Base-by-base conservation (phyloP, 1,140 invertebrate species). In the Pygmarrhopalites habei region DNA sequence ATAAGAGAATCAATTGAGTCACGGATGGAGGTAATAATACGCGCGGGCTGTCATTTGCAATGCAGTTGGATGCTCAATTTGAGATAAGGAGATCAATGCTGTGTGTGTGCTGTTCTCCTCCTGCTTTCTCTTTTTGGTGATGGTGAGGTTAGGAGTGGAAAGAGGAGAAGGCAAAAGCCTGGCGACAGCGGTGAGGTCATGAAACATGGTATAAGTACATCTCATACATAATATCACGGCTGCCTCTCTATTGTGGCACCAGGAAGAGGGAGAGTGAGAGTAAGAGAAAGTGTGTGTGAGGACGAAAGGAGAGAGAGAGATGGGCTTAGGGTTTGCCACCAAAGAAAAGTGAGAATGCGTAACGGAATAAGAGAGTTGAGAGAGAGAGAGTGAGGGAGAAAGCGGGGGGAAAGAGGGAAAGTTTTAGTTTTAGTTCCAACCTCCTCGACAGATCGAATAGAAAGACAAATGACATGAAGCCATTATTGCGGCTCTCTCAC, bases 401-500 rank as follows among this genome's bases (percentile, higher is more conserved):
- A 35, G 32, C 5, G 32, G 32, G 15, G 32, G 15, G 15, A 15
- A 35, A 15, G 5, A 35, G 32, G 32, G 32, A 35, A 35, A 5
- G 5, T 35, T 35, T 35, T 35, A 35, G 32, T 35, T 35, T n/a
- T n/a, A n/a, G n/a, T n/a, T n/a, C n/a, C 32, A 5, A 35, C 32
- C 32, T 35, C 32, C 32, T 35, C 32, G 58, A 60, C 58, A 60
- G 58, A 51, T 60, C 58, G 58, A 60, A 60, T 60, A 32, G 58
- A 60, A 60, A 60, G 58, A 60, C 58, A 60, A 60, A 60, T 60
- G 58, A 60, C 46, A 49, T 7, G 30, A 25, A 23, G 25, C 55
- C 49, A 52, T 52, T 52, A 52, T 29, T 52, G 49, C 28, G 23
- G 23, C 49, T 52, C 23, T 52, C 28, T 52, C 49, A 10, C 10